phyloP scores from a whole-genome alignment of 2,888 invertebrate genomes.

The Limnephilus lunatus region DNA sequence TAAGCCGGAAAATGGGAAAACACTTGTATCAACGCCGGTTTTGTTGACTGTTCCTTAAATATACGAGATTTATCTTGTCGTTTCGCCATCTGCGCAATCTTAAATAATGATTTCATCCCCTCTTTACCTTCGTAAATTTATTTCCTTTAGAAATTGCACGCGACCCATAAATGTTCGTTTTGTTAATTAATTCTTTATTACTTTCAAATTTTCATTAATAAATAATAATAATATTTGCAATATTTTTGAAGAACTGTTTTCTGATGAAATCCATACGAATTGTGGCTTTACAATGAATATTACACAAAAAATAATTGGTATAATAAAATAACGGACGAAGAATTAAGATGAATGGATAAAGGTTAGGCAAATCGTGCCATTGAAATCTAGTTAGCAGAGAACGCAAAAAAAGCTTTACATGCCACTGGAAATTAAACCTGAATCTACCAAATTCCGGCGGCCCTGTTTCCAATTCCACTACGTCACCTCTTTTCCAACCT shows the following conservation, averaged over 20 bases:
- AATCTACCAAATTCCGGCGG: neutral
- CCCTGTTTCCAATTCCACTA: neutral
- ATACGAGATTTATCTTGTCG: conserved; percentile 32
- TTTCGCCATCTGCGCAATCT: conserved; percentile 16
- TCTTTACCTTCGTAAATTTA: neutral
- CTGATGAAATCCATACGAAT: neutral
- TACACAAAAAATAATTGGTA: neutral
- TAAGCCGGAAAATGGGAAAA: conserved; percentile 8
- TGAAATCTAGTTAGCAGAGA: neutral
- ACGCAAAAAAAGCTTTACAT: neutral
- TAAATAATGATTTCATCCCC: conserved; percentile 8
- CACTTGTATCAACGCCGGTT: neutral
- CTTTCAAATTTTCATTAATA: neutral
- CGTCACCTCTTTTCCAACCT: no score
- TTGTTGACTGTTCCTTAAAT: conserved; percentile 16
- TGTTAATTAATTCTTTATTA: neutral
- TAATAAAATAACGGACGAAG: neutral
- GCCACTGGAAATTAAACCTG: neutral
- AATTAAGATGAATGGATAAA: neutral
- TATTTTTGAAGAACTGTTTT: neutral
- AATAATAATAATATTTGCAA: neutral
- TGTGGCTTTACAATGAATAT: neutral
- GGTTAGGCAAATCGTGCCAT: neutral
- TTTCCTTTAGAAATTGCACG: neutral
- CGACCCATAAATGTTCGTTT: neutral